Percentiles rank a stretch among this genome's conserved stretches.
Conservation (phyloP, 2,888 invertebrate species). For the Malthinus flaveolus region DNA sequence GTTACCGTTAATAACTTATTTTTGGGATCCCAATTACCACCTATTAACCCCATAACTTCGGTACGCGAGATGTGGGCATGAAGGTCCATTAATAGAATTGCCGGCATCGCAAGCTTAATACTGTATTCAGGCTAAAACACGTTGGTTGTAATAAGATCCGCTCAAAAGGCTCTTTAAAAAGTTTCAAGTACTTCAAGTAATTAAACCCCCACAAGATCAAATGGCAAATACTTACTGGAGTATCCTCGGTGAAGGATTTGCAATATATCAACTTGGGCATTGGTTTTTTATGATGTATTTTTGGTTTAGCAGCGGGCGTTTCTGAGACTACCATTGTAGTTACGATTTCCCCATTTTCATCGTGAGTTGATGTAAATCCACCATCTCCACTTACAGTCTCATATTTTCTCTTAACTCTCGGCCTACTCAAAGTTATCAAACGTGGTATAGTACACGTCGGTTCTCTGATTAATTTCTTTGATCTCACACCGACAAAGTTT, state of each 20-base stretch:
- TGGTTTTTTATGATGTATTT: constrained; percentile 51
- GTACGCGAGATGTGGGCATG: constrained; percentile 71
- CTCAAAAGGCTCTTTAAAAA: not conserved
- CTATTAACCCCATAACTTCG: constrained; percentile 77
- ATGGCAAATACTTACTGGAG: constrained; percentile 56
- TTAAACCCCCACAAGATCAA: not conserved
- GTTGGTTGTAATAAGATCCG: constrained; percentile 30
- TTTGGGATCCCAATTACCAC: constrained; percentile 57
- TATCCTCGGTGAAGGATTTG: constrained; percentile 60
- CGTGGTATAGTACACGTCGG: constrained; percentile 13
- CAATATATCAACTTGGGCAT: constrained; percentile 64
- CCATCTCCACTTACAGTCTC: constrained; percentile 63
- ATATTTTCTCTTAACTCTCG: constrained; percentile 57
- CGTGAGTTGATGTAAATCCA: constrained; percentile 67
- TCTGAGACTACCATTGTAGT: constrained; percentile 53
- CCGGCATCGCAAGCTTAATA: constrained; percentile 62
- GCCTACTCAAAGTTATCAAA: constrained; percentile 26
- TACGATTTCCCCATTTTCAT: constrained; percentile 62
- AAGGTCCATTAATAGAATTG: constrained; percentile 68
- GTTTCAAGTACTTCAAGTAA: not conserved
- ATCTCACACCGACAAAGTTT: not conserved
- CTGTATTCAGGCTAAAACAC: constrained; percentile 65
- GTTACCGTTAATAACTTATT: constrained; percentile 53
- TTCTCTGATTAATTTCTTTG: constrained; percentile 28
- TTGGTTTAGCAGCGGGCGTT: constrained; percentile 51